phyloP scores from a whole-genome alignment of 2,113 vertebrate species.

The Probosciger aterrimus region DNA sequence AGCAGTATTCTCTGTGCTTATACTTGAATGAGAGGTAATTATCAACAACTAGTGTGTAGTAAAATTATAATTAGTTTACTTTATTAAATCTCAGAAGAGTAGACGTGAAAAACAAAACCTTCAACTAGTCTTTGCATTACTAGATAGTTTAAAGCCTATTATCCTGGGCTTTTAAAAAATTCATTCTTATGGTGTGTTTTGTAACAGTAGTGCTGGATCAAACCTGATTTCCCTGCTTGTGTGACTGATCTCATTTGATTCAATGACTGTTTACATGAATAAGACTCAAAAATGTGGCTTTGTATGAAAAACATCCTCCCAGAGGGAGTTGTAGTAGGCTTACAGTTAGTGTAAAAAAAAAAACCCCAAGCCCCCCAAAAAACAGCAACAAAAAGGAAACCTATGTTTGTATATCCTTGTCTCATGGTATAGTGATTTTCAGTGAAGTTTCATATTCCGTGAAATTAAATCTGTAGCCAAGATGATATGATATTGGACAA shows the following conservation, averaged over 20 bases:
- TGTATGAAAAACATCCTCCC: not conserved
- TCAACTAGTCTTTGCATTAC: not conserved
- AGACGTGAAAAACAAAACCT: not conserved
- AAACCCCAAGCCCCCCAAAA: not conserved
- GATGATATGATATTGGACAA: slow-evolving; percentile 32
- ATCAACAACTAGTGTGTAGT: not conserved
- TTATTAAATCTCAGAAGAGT: not conserved
- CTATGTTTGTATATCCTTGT: not conserved
- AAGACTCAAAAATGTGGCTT: not conserved
- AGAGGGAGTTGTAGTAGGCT: not conserved
- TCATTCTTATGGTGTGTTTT: not conserved
- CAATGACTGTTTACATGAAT: not conserved
- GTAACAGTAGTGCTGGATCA: not conserved
- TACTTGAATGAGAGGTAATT: not conserved
- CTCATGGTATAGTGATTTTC: not conserved
- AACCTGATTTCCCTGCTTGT: not conserved
- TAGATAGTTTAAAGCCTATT: not conserved
- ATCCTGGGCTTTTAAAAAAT: not conserved
- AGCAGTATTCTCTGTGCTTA: not conserved
- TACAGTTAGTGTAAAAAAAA: not conserved
- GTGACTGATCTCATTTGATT: not conserved
- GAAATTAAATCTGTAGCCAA: slow-evolving; percentile 53
- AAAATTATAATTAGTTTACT: not conserved
- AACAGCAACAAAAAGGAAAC: not conserved
- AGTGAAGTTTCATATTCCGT: slow-evolving; percentile 11